Base-by-base conservation (phyloP, 2,888 invertebrate species). In the Rhogogaster chlorosoma region DNA sequence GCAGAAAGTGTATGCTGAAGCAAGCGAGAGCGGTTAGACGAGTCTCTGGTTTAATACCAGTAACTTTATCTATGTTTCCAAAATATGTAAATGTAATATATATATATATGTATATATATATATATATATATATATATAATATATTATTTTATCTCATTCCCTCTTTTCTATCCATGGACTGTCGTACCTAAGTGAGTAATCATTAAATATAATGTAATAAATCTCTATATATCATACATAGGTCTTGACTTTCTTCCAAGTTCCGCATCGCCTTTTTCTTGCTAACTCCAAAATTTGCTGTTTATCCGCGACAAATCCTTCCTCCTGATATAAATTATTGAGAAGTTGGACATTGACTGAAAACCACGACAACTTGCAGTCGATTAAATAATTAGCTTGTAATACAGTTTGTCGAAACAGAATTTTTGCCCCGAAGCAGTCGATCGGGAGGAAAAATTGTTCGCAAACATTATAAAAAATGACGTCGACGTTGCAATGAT, bases 21-120 rank as follows among this genome's bases (percentile, higher is more conserved):
- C 90, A 90, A 90, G 91, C 91, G 88, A 90, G 82, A 91, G 88
- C 88, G 87, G 88, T 88, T 87, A 90, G 87, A 88, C 88, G 86
- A 87, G 87, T 88, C 86, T 87, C 88, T 88, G 86, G 87, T 80
- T 80, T 45, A 85, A 85, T 87, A 88, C 85, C 85, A 86, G 86
- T 86, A 84, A 71, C 85, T 87, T 86, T 36, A 77, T 67, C 38
- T 83, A 80, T 84, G 84, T 85, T 78, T 38, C 22, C 71, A 42
- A 73, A 73, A 15, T 45, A 61, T 83, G 75, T 57, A 85, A 82
- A 53, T 38, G 70, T 32, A 38, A 7, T 64, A 78, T 78, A 32
- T 64, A 15, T n/a, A 80, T 71, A 71, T 78, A 42, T 84, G 38
- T 71, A 61, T 22, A 38, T 61, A 7, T 64, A 78, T 78, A 32